These are phyloP conservation scores for Varroa destructor DNA, from an alignment of 1,140 invertebrate genomes.

Conservation along the genomic window DNA sequence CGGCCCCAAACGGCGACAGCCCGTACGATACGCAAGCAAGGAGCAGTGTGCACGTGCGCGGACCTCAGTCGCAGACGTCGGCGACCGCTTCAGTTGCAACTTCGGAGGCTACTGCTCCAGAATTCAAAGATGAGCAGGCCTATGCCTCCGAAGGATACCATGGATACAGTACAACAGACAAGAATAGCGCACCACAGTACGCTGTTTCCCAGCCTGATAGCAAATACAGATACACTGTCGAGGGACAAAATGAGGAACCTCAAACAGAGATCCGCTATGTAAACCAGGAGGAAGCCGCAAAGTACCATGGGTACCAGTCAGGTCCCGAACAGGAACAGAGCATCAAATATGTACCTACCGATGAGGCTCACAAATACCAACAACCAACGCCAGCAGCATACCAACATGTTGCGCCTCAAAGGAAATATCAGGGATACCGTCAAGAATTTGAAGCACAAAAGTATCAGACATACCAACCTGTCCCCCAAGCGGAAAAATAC, in stretches of 20 bases:
- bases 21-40: background rate
- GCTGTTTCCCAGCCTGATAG: constrained; percentile 1
- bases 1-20: background rate
- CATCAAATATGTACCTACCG: constrained; percentile 16
- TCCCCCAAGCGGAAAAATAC: background rate
- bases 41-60: constrained; percentile 13
- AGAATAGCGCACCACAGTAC: background rate
- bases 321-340: background rate
- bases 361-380: constrained; percentile 15
- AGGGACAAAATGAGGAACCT: constrained; percentile 13
- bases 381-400: background rate
- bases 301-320: constrained; percentile 1
- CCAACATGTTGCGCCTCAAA: background rate
- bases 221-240: constrained; percentile 12
- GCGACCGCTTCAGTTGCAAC: no score
- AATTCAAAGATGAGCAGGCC: constrained; percentile 16
- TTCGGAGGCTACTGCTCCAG: background rate
- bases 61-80: background rate
- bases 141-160: constrained; percentile 20
- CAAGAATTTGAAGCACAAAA: background rate
- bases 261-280: constrained; percentile 9
- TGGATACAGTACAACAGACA: background rate
- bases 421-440: constrained; percentile 4
- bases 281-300: background rate
- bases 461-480: background rate